Base-by-base conservation (phyloP, 2,888 invertebrate species). In the Drosophila infuscata region DNA sequence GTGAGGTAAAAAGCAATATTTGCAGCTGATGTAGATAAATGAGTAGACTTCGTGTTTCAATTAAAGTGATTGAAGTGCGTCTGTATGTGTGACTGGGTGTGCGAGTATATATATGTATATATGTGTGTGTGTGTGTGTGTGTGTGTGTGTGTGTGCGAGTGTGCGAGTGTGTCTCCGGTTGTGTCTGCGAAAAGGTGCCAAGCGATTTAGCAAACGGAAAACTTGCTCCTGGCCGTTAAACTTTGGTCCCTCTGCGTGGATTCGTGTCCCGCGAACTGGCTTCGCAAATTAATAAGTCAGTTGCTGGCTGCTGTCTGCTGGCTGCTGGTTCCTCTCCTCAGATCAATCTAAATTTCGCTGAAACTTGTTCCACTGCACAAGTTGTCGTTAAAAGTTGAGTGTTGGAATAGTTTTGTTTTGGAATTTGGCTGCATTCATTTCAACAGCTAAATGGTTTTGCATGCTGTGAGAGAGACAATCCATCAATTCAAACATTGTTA, bases 21-120 rank as follows among this genome's bases (percentile, higher is more conserved):
- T 87, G 87, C 82, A 78, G 90, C 79, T 90, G 90, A 87, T 87
- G 90, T 87, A 90, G 87, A 87, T 87, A 88, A 87, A 87, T 90
- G 87, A 82, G 90, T 88, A 90, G 87, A 90, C 78, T 87, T 87
- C 87, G 87, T 87, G 87, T 87, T 87, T 87, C 87, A 87, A 87
- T 87, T 87, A 87, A 90, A 90, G 90, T 87, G 87, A 87, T 87
- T 87, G 87, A 87, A 87, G 87, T 83, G 77, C 67, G 70, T 52
- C 59, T 60, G 67, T 54, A 35, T 71, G 70, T 65, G 30, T 48
- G 68, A 49, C 46, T 62, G 15, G 41, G 17, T 56, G 54, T 60
- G 11, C 46, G 15, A 52, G 8, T 43, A 1, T 49, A 38, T 56
- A 4, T n/a, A n/a, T n/a, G n/a, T n/a, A n/a, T n/a, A n/a, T n/a